Base-by-base conservation (phyloP, 2,888 invertebrate genomes). In the Zonitis immaculata region DNA sequence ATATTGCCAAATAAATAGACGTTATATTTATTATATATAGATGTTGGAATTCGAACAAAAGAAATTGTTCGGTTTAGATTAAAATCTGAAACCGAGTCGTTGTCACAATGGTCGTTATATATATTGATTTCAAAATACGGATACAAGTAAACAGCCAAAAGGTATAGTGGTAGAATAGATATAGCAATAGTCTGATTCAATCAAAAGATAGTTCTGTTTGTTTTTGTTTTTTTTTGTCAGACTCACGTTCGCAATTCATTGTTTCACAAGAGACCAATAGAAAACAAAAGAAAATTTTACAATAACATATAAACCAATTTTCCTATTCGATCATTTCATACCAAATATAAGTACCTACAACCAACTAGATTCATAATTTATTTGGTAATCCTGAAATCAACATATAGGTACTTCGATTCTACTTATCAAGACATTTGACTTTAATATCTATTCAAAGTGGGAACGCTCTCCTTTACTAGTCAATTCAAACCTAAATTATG, bases 361-460 rank as follows among this genome's bases (percentile, higher is more conserved):
- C n/a, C n/a, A n/a, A n/a, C n/a, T n/a, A n/a, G n/a, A n/a, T n/a
- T n/a, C n/a, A n/a, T n/a, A n/a, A n/a, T n/a, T n/a, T n/a, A n/a
- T n/a, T n/a, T n/a, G n/a, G n/a, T n/a, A n/a, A n/a, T n/a, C n/a
- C n/a, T n/a, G n/a, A n/a, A n/a, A n/a, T n/a, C n/a, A n/a, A n/a
- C n/a, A n/a, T n/a, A n/a, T n/a, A n/a, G n/a, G n/a, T n/a, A n/a
- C n/a, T n/a, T n/a, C n/a, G n/a, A n/a, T 5, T 22, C 22, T 22
- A 54, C 58, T 55, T 52, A 51, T 51, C 56, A 55, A 57, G 50
- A 51, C 60, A 54, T 60, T 56, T 58, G 51, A 53, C 57, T 60
- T 58, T 58, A 58, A 58, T 57, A 58, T 60, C 58, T 57, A 60
- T 60, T 56, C 56, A 53, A 48, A 49, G 28, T 44, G 55, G 30